Base-by-base conservation (phyloP, 2,113 vertebrate genomes). In the Phaetusa simplex region DNA sequence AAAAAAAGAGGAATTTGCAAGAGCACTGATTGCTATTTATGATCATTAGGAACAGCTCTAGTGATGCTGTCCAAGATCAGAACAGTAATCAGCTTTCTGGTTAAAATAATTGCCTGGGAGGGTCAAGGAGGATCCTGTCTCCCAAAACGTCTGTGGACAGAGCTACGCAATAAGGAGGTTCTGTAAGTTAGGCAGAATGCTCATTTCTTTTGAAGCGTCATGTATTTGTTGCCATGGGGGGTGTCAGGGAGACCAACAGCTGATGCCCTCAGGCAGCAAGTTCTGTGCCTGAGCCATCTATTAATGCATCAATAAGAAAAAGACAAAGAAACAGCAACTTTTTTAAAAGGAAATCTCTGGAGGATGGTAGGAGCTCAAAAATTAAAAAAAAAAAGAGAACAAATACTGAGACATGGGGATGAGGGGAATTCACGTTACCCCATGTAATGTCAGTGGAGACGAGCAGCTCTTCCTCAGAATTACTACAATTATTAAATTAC, bases 51-150 rank as follows among this genome's bases (percentile, higher is more conserved):
- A 83, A 83, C 55, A 67, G n/a, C 69, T 61, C 59, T 8, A 71
- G 61, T 17, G 56, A 77, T 61, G 32, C 62, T 66, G 56, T 77
- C 43, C 80, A 70, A 93, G 69, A 86, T 47, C 58, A 97, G 55
- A 85, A 71, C 43, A 78, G 43, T 38, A 94, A 86, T 84, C 59
- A 71, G 77, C 76, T 65, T 88, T 47, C 55, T 74, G 76, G 32
- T 74, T 78, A 82, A 87, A 94, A 89, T 90, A 95, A 93, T 49
- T 83, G 79, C 29, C 67, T 55, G 64, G 56, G 56, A 89, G 38
- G 45, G 47, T 70, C 77, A 88, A 80, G 55, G 62, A 89, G n/a
- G 62, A 92, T 82, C 76, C 30, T 36, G 66, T 49, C 36, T 76
- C 52, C 65, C 47, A 49, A 72, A 71, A 73, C 7, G 71, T 52